These are phyloP conservation scores for Leptatherina wallacei DNA, from an alignment of 2,797 vertebrate species.

Conservation along the genomic window DNA sequence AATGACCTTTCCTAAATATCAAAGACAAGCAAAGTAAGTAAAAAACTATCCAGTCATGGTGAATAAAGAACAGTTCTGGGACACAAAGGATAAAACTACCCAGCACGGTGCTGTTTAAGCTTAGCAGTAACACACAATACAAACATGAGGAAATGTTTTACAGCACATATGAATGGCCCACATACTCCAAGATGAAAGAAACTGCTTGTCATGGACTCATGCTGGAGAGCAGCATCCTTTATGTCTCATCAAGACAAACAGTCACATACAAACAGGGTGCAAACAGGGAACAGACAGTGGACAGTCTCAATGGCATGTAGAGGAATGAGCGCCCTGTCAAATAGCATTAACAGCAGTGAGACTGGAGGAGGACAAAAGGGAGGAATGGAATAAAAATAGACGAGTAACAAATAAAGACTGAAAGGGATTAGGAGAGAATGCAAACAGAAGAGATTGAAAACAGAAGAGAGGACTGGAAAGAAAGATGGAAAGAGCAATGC, in stretches of 20 bases:
- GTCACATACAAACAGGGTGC: slow-evolving; percentile 41
- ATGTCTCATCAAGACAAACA: slow-evolving; percentile 35
- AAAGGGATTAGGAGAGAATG: slow-evolving; percentile 41
- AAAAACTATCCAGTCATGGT: slow-evolving; percentile 41
- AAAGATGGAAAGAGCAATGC: slow-evolving; percentile 7
- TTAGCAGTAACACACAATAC: slow-evolving; percentile 22
- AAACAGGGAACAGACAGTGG: slow-evolving; percentile 48
- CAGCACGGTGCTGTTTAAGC: slow-evolving; percentile 18
- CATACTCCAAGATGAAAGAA: slow-evolving; percentile 51
- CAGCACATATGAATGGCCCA: slow-evolving; percentile 18
- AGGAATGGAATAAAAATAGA: slow-evolving; percentile 41
- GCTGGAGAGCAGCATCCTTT: slow-evolving; percentile 44
- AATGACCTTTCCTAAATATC: slow-evolving; percentile 68
- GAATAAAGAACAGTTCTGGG: slow-evolving; percentile 41
- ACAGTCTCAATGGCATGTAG: slow-evolving; percentile 60
- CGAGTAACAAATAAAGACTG: slow-evolving; percentile 31
- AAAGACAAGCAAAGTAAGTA: slow-evolving; percentile 61
- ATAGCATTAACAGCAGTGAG: slow-evolving; percentile 52
- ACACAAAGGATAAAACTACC: slow-evolving; percentile 29
- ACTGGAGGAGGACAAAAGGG: slow-evolving; percentile 35
- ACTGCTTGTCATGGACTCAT: slow-evolving; percentile 43
- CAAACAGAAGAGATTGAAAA: slow-evolving; percentile 43
- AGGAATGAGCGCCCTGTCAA: slow-evolving; percentile 66
- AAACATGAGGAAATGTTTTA: slow-evolving; percentile 31
- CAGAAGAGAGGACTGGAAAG: slow-evolving; percentile 16